These are phyloP conservation scores for Talpa occidentalis DNA, from an alignment of 2,113 vertebrate species.

Conservation along the genomic window DNA sequence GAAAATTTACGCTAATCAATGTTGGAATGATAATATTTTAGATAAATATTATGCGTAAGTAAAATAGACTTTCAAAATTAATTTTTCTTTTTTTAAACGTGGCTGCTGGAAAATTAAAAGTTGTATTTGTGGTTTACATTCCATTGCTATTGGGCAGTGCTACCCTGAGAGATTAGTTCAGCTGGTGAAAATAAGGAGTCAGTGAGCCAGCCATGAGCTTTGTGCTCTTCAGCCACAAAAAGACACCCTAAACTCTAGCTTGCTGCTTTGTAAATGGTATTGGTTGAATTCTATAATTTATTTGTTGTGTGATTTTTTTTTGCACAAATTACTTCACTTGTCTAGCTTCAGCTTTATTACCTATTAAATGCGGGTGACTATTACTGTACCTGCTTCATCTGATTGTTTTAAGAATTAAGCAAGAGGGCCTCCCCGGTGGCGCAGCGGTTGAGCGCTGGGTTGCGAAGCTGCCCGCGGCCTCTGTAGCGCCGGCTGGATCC, in stretches of 20 bases:
- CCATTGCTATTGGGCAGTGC: background rate
- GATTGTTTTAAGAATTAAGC: background rate
- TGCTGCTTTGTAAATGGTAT: background rate
- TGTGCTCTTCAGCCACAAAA: background rate
- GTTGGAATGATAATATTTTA: background rate
- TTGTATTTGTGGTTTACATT: background rate
- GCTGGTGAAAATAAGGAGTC: background rate
- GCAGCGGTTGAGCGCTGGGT: no score
- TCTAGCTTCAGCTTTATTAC: background rate
- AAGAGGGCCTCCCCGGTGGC: no score
- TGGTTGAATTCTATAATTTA: background rate
- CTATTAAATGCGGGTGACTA: background rate
- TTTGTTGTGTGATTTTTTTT: background rate
- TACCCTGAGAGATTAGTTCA: background rate
- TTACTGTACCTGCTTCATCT: background rate
- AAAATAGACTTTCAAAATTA: conserved; percentile 9
- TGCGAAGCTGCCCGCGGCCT: no score
- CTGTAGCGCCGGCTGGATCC: no score
- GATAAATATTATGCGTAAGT: background rate
- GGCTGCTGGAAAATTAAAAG: no score
- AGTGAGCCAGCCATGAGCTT: background rate
- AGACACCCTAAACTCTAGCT: background rate
- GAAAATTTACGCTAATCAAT: background rate
- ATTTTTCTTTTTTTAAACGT: background rate
- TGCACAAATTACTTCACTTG: background rate